Evolutionary conservation across 2,797 vertebrate species (phyloP), one percentile per base, ranked within the genome.

Genomic region (Cichlasoma orientale): DNA sequence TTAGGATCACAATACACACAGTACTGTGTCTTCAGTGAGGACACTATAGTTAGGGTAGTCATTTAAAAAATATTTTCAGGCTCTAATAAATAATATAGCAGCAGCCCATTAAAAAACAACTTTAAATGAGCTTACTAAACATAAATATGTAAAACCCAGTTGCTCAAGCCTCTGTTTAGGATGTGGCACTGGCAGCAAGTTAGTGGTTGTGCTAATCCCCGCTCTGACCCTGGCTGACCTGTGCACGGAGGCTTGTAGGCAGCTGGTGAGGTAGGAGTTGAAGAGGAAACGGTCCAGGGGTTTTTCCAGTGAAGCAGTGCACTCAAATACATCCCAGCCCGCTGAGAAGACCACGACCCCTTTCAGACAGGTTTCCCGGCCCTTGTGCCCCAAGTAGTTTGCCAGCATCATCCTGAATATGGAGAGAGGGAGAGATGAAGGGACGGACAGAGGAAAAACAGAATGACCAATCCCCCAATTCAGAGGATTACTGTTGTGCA

Each of bases 181-280:
- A 38, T 21, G 11, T 2, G 36, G 57, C 41, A 54, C 54, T 52
- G 74, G 47, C 74, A 58, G 56, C 23, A 75, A 84, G 82, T 80
- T 75, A 80, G 80, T 10, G 11, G 56, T 75, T 14, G 29, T 50
- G 73, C 58, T 86, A 86, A 90, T 89, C 84, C 84, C 2, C 29
- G 0, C 68, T 77, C 47, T 75, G 56, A 47, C 78, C 77, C 71
- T 27, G 27, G 72, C 89, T 86, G 90, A 99, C 98, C 98, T 98
- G 94, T 96, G 97, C 89, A 99, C 95, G 29, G 97, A 98, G 76
- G 98, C 98, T 80, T 98, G 98, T 77, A 99, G 97, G 94, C 98
- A 98, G 92, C 97, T 97, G 82, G 98, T 99, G 96, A 99, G 96
- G 94, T 99, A 99, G 93, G 98, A 99, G 95, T 99, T 99, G 95